These are phyloP conservation scores for Paedocypris sp. DNA, from an alignment of 2,113 vertebrate genomes.

Conservation along the genomic window DNA sequence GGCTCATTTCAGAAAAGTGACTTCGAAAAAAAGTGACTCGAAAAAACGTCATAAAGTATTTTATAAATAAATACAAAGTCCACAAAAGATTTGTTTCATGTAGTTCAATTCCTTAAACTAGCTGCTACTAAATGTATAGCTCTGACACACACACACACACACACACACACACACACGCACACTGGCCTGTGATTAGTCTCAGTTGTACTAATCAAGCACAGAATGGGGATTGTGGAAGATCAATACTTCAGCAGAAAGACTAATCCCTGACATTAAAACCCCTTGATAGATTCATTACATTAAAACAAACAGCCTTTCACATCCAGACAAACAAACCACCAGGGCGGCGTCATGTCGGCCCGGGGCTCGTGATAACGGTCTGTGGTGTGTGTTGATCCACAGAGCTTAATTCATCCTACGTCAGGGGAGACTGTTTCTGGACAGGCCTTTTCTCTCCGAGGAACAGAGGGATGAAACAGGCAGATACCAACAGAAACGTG, in stretches of 20 bases:
- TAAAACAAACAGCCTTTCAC: not conserved
- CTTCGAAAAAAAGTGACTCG: no score
- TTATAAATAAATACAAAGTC: no score
- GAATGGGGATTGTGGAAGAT: not conserved
- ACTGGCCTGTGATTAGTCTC: not conserved
- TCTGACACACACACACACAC: not conserved
- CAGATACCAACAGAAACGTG: not conserved
- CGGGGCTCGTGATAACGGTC: not conserved
- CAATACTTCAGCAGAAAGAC: not conserved
- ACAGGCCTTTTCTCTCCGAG: not conserved
- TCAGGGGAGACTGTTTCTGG: not conserved
- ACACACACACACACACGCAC: not conserved
- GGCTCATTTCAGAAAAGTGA: no score
- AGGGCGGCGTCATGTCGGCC: no score
- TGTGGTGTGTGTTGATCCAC: not conserved
- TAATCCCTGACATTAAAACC: conserved; percentile 1
- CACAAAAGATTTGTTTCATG: not conserved
- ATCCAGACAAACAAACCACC: not conserved
- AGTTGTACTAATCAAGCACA: not conserved
- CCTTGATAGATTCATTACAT: not conserved
- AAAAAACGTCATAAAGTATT: no score
- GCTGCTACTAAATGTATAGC: no score
- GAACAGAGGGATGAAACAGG: not conserved
- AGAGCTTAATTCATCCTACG: not conserved
- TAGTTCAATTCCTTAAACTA: not conserved